Evolutionary conservation across 2,888 invertebrate species (phyloP).

Genomic region (Mycogona germanica): DNA sequence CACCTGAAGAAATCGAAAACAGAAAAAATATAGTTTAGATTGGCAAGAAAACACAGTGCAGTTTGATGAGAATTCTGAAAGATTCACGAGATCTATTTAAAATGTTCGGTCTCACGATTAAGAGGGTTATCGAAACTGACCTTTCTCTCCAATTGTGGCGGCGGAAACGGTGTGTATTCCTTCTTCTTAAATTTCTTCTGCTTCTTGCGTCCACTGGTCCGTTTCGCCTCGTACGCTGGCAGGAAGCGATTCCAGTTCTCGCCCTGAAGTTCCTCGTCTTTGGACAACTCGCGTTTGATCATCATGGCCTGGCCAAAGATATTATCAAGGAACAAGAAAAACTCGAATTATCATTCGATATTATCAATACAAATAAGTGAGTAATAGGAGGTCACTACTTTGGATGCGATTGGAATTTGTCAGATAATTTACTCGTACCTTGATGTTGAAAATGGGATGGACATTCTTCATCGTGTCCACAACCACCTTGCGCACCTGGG

Average conservation of each 20-base stretch:
- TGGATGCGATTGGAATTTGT: background rate
- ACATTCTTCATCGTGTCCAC: slow-evolving; percentile 98
- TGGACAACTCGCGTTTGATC: slow-evolving; percentile 91
- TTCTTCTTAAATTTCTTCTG: too few relatives aligned
- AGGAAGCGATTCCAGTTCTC: slow-evolving; percentile 96
- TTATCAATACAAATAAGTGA: slow-evolving; percentile 2
- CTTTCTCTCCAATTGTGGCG: too few relatives aligned
- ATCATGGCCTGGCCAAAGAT: slow-evolving; percentile 88
- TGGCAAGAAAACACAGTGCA: too few relatives aligned
- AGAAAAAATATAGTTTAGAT: too few relatives aligned
- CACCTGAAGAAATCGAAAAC: too few relatives aligned
- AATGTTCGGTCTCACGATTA: too few relatives aligned
- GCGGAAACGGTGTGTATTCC: too few relatives aligned
- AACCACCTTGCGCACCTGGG: slow-evolving; percentile 55
- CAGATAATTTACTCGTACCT: slow-evolving; percentile 28
- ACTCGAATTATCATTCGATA: slow-evolving; percentile 8
- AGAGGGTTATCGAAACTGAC: too few relatives aligned
- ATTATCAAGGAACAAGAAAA: slow-evolving; percentile 7
- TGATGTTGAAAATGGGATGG: slow-evolving; percentile 95
- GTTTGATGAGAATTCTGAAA: too few relatives aligned
- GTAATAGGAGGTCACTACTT: background rate
- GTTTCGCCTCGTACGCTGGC: slow-evolving; percentile 84
- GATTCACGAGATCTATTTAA: too few relatives aligned
- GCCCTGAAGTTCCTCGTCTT: slow-evolving; percentile 78
- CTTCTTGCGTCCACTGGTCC: too few relatives aligned